A percentile compares a stretch with the other conserved stretches of the same genome.
These are phyloP conservation scores for Antheraea assamensis DNA, from an alignment of 2,888 invertebrate genomes.

Conservation along the genomic window DNA sequence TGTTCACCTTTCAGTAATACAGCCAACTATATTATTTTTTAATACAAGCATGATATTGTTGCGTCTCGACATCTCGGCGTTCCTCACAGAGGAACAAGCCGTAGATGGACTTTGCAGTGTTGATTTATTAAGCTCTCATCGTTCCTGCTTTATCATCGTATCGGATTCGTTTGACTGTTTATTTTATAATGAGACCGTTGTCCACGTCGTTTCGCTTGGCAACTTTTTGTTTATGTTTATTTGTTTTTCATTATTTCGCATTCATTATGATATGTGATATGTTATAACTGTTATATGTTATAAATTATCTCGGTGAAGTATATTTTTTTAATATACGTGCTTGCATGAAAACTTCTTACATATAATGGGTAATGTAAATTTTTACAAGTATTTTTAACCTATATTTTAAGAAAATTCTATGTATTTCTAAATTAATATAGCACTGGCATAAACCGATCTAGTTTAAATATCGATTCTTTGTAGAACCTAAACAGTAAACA, in stretches of 20 bases:
- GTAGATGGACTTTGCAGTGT: constrained; percentile 32
- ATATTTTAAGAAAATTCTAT: too few relatives aligned
- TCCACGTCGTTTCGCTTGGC: not conserved
- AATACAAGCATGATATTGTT: not conserved
- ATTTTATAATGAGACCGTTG: constrained; percentile 50
- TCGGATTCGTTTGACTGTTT: constrained; percentile 55
- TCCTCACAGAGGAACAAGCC: constrained; percentile 17
- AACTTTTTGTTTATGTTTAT: constrained; percentile 16
- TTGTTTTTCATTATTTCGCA: constrained; percentile 14
- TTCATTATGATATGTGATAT: constrained; percentile 9
- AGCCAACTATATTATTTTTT: not conserved
- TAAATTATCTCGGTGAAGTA: too few relatives aligned
- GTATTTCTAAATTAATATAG: too few relatives aligned
- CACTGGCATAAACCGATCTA: too few relatives aligned
- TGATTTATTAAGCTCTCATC: constrained; percentile 50
- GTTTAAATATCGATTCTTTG: too few relatives aligned
- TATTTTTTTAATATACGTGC: too few relatives aligned
- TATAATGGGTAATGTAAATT: too few relatives aligned
- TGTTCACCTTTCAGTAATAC: too few relatives aligned
- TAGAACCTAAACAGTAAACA: too few relatives aligned
- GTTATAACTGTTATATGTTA: not conserved
- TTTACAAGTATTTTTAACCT: too few relatives aligned
- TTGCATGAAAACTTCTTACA: too few relatives aligned
- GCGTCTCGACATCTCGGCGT: not conserved
- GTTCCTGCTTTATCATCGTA: constrained; percentile 50